Percentiles rank a stretch among this genome's conserved stretches.
phyloP scores from a whole-genome alignment of 2,113 vertebrate species.

The Trematomus loennbergii region DNA sequence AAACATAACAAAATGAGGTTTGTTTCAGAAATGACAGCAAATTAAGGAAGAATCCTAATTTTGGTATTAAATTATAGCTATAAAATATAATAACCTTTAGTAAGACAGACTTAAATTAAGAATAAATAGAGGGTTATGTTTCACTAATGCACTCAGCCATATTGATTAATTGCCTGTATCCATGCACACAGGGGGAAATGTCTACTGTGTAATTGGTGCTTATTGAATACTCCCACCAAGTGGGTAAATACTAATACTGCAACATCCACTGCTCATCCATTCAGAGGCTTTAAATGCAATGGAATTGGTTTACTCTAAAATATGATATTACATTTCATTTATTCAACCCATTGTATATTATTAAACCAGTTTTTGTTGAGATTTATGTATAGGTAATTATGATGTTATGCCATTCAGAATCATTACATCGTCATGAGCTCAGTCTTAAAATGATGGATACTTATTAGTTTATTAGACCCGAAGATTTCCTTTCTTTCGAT shows the following conservation, averaged over 20 bases:
- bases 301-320: neutral
- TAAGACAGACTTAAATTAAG: neutral
- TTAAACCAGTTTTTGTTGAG: neutral
- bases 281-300: neutral
- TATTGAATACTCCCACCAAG: constrained; percentile 71
- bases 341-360: neutral
- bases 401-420: neutral
- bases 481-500: neutral
- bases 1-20: neutral
- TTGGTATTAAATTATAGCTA: neutral
- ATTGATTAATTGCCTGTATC: constrained; percentile 13
- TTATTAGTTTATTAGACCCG: neutral
- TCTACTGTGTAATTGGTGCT: neutral
- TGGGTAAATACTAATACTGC: constrained; percentile 53
- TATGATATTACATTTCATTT: neutral
- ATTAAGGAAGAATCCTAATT: neutral
- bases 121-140: constrained; percentile 20
- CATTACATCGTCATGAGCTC: too few species aligned
- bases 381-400: neutral
- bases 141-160: neutral
- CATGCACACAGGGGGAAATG: constrained; percentile 13
- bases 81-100: neutral
- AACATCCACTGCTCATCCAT: neutral
- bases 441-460: neutral
- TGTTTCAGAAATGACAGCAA: constrained; percentile 2